A percentile compares a stretch with the other conserved stretches of the same genome.
Evolutionary conservation across 2,113 vertebrate species (phyloP).

Genomic region (Chamaetylas fuelleborni): DNA sequence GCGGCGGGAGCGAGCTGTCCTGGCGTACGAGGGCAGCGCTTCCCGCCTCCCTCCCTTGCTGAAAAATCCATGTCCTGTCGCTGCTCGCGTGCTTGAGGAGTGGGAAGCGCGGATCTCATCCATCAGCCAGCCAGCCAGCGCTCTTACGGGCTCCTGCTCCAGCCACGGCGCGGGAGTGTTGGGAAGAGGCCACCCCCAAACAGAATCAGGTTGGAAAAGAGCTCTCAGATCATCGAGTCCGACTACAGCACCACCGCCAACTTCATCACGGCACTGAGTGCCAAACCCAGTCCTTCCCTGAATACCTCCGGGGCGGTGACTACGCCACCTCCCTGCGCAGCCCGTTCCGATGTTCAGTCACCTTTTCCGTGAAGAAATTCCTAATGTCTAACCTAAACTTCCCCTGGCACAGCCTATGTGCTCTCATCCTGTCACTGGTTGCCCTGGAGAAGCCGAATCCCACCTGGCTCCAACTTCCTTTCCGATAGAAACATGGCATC

Average conservation of each 20-base stretch:
- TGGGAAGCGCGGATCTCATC: neutral
- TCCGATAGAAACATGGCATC: neutral
- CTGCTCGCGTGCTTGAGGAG: neutral
- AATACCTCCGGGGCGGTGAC: neutral
- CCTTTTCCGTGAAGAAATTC: neutral
- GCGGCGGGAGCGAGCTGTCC: fast-evolving
- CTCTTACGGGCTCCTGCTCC: neutral
- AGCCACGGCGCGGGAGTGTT: fast-evolving
- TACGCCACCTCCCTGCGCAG: neutral
- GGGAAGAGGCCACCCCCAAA: neutral
- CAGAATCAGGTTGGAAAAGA: neutral
- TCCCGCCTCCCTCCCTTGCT: no score
- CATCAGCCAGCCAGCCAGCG: no score
- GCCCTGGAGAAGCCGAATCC: neutral
- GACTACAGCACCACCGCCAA: neutral
- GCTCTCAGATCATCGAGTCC: neutral
- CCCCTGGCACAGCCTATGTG: neutral
- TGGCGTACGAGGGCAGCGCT: neutral
- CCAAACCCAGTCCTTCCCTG: neutral
- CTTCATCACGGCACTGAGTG: neutral
- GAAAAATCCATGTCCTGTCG: fast-evolving
- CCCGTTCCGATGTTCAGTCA: neutral
- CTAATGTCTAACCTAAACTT: neutral
- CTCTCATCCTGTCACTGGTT: neutral
- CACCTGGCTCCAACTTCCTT: neutral